Conservation (phyloP, 2,888 invertebrate genomes). For the Heliothis peltigera region DNA sequence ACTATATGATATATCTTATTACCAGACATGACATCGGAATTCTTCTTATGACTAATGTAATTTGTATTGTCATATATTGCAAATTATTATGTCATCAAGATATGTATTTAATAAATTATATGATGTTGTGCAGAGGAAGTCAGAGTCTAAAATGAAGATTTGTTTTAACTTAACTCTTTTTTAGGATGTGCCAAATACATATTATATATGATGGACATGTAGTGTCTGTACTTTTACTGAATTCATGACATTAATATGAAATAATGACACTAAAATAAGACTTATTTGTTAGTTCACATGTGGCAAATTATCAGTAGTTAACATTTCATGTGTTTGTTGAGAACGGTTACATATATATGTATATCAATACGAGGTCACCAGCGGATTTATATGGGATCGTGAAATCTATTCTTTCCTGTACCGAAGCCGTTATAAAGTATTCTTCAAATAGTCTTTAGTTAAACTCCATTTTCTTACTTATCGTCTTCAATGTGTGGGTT, state of each 20-base stretch:
- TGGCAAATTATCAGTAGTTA: slow-evolving; percentile 8
- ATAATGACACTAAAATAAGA: slow-evolving; percentile 15
- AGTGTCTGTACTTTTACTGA: not conserved
- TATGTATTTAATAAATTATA: slow-evolving; percentile 32
- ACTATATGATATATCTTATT: slow-evolving; percentile 8
- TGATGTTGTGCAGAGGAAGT: not conserved
- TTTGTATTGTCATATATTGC: slow-evolving; percentile 18
- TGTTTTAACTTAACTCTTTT: too few species aligned
- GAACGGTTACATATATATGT: slow-evolving; percentile 26
- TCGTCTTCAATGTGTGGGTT: not conserved
- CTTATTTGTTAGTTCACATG: slow-evolving; percentile 4
- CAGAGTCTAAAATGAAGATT: too few species aligned
- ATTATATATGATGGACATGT: too few species aligned
- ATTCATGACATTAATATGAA: too few species aligned
- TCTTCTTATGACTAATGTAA: slow-evolving; percentile 36
- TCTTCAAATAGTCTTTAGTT: slow-evolving; percentile 4
- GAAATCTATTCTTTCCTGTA: slow-evolving; percentile 44
- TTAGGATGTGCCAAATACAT: too few species aligned
- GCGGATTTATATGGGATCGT: slow-evolving; percentile 34
- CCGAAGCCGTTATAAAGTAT: not conserved
- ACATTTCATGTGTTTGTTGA: slow-evolving; percentile 23
- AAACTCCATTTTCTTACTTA: slow-evolving; percentile 1
- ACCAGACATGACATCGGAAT: slow-evolving; percentile 24
- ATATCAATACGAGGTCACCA: slow-evolving; percentile 37
- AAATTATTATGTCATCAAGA: slow-evolving; percentile 25